These are phyloP conservation scores for Chaenocephalus aceratus DNA, from an alignment of 2,113 vertebrate genomes.

Conservation along the genomic window DNA sequence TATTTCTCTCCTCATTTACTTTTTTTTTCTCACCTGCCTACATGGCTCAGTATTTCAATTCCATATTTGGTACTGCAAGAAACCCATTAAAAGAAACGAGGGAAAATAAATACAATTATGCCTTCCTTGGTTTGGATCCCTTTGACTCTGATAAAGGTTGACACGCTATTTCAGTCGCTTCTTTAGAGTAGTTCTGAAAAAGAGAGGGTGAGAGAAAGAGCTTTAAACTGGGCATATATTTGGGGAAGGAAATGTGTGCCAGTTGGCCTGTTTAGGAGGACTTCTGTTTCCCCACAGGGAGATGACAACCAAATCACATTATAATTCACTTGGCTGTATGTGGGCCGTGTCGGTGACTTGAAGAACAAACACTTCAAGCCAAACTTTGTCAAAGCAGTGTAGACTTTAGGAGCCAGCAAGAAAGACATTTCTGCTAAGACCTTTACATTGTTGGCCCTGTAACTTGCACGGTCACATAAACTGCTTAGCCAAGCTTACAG, in stretches of 20 bases:
- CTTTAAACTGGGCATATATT: conserved; percentile 55
- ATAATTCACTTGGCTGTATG: conserved; percentile 37
- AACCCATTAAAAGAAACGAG: conserved; percentile 52
- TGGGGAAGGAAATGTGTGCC: conserved; percentile 58
- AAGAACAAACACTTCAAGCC: conserved; percentile 12
- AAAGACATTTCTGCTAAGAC: background rate
- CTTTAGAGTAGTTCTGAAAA: conserved; percentile 53
- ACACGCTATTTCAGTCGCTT: conserved; percentile 58
- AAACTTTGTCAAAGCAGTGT: background rate
- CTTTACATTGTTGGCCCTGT: background rate
- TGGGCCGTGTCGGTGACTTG: conserved; percentile 15
- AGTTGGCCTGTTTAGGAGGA: conserved; percentile 63
- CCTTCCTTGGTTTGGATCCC: conserved; percentile 43
- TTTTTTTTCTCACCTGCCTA: conserved; percentile 56
- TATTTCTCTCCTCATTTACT: conserved; percentile 25
- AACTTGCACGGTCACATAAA: background rate
- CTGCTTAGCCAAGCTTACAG: background rate
- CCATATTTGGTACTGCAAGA: conserved; percentile 54
- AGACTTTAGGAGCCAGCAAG: background rate
- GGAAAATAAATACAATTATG: conserved; percentile 37
- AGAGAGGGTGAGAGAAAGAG: too few species aligned
- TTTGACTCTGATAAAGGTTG: conserved; percentile 59
- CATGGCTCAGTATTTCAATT: conserved; percentile 50
- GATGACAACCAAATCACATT: conserved; percentile 52
- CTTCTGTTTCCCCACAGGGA: conserved; percentile 67